Percentiles rank a stretch among this genome's conserved stretches.
Evolutionary conservation across 2,797 vertebrate genomes (phyloP).

Genomic region (Galago senegalensis): DNA sequence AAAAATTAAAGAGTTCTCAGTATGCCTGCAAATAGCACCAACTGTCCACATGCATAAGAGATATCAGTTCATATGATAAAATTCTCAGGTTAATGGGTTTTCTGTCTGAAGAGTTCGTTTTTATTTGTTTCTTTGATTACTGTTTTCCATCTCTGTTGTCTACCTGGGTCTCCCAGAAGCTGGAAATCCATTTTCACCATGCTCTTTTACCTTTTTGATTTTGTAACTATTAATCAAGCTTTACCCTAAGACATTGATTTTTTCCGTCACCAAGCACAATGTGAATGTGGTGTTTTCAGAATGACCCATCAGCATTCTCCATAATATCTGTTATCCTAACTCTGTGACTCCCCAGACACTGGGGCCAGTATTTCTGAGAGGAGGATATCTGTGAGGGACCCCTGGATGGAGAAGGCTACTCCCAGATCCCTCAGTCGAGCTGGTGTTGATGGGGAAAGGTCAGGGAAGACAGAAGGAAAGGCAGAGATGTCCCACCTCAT

Average conservation of each 20-base stretch:
- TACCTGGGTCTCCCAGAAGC: background rate
- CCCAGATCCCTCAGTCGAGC: background rate
- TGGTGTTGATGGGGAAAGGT: background rate
- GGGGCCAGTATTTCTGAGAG: background rate
- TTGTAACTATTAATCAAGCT: background rate
- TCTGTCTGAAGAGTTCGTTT: constrained; percentile 13
- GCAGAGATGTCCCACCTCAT: background rate
- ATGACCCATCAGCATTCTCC: background rate
- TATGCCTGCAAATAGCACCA: background rate
- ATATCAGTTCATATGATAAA: background rate
- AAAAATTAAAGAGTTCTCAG: background rate
- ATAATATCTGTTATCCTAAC: background rate
- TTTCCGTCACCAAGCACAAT: background rate
- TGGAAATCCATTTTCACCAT: background rate
- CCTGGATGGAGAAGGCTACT: background rate
- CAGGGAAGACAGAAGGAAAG: background rate
- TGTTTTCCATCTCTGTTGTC: background rate
- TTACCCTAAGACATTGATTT: background rate
- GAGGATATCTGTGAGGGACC: background rate
- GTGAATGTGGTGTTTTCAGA: background rate
- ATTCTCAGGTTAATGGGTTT: background rate
- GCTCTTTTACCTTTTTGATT: background rate
- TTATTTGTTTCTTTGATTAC: background rate
- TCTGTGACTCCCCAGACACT: background rate
- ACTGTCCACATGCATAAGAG: background rate